Evolutionary conservation across 2,113 vertebrate genomes (phyloP).

Genomic region (Astur gentilis): DNA sequence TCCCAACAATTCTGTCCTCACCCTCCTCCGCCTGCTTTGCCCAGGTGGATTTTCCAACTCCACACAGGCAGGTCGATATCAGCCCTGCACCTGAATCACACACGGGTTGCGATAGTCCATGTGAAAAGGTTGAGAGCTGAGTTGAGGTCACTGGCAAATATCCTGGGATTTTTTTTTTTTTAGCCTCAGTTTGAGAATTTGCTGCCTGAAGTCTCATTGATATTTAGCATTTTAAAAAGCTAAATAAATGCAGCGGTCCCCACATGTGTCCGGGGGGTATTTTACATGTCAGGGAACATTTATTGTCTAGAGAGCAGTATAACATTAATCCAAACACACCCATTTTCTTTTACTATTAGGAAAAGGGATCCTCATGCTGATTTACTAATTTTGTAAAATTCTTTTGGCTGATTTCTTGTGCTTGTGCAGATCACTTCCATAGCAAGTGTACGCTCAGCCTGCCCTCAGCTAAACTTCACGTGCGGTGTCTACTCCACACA

Average conservation of each 20-base stretch:
- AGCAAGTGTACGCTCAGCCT: neutral
- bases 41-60: neutral
- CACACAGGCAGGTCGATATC: rapidly evolving
- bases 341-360: neutral
- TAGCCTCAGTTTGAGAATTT: neutral
- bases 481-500: rapidly evolving
- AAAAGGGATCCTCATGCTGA: neutral
- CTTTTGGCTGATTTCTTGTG: neutral
- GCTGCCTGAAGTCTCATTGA: neutral
- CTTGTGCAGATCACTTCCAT: neutral
- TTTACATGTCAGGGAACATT: neutral
- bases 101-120: neutral
- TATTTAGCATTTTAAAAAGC: neutral
- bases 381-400: rapidly evolving
- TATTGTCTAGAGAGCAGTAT: neutral
- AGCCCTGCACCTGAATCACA: rapidly evolving
- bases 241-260: rapidly evolving
- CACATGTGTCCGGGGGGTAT: rapidly evolving
- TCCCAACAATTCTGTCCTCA: rapidly evolving
- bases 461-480: rapidly evolving
- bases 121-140: neutral
- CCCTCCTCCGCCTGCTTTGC: neutral
- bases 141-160: neutral
- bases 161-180: neutral
- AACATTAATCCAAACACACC: neutral